phyloP scores from a whole-genome alignment of 2,888 invertebrate genomes.

The Zelleria hepariella region DNA sequence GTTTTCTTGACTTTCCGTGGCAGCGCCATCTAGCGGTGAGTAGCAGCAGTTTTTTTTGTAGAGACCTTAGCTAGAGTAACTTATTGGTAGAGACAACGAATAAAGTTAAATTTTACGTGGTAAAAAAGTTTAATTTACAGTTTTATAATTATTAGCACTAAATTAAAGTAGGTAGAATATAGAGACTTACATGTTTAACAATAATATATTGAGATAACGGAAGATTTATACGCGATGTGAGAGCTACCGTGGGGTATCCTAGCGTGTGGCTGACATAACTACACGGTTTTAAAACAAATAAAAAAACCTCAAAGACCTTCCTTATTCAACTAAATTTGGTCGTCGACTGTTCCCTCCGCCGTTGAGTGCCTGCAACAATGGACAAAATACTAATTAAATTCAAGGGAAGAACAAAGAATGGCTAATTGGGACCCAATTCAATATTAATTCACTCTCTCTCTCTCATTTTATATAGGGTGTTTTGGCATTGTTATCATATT shows the following conservation, averaged over 20 bases:
- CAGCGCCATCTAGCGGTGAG: slow-evolving; percentile 29
- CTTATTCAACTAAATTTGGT: not conserved
- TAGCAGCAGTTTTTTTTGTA: slow-evolving; percentile 15
- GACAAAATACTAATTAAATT: slow-evolving; percentile 2
- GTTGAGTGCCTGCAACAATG: slow-evolving; percentile 30
- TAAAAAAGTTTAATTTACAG: too few species aligned
- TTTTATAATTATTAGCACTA: too few species aligned
- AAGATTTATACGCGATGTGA: not conserved
- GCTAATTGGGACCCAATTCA: not conserved
- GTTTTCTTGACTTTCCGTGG: too few species aligned
- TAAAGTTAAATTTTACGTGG: too few species aligned
- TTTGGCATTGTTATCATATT: too few species aligned
- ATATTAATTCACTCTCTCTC: not conserved
- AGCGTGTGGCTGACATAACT: not conserved
- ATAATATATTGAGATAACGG: too few species aligned
- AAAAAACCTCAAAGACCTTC: not conserved
- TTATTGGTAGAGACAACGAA: too few species aligned
- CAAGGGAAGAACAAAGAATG: not conserved
- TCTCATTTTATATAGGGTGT: not conserved
- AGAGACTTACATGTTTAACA: too few species aligned
- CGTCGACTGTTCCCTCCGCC: not conserved
- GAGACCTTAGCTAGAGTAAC: too few species aligned
- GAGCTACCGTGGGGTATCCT: not conserved
- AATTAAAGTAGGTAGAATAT: too few species aligned
- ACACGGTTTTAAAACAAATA: not conserved